Evolutionary conservation across 92 coral and sea anemone species (phyloP).

Genomic region (Muricea muricata): DNA sequence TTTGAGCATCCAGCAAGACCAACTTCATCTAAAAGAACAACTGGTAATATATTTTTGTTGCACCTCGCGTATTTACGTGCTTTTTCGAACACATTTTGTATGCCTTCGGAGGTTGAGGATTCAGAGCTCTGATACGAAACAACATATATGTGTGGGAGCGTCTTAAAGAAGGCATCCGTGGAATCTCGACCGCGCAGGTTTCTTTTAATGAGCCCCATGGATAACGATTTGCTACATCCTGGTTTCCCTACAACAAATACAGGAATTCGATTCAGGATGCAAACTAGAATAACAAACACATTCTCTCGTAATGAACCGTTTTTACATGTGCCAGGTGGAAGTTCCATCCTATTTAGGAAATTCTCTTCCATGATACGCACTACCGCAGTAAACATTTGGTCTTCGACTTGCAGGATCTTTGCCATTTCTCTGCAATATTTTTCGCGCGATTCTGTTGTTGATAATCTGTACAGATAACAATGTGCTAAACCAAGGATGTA

Average conservation of each 20-base stretch:
- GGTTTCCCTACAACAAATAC: constrained; percentile 98
- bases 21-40: constrained; percentile 94
- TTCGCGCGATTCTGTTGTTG: constrained; percentile 69
- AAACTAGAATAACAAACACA: constrained; percentile 94
- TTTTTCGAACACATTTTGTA: constrained; percentile 90
- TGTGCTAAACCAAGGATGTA: constrained; percentile 88
- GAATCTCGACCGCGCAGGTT: constrained; percentile 94
- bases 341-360: constrained; percentile 92
- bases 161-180: constrained; percentile 78
- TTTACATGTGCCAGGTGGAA: constrained; percentile 90
- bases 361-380: constrained; percentile 92
- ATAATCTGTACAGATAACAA: constrained; percentile 90
- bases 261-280: constrained; percentile 91
- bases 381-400: constrained; percentile 67
- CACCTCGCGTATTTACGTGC: constrained; percentile 83
- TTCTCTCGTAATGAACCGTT: constrained; percentile 98
- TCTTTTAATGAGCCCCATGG: constrained; percentile 90
- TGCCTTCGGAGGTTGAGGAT: constrained; percentile 96
- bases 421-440: constrained; percentile 64
- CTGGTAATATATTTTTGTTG: constrained; percentile 85
- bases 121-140: constrained; percentile 98
- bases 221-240: constrained; percentile 97
- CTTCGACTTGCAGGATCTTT: constrained; percentile 31
- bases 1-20: constrained; percentile 94
- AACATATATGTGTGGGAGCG: constrained; percentile 87